phyloP scores from a whole-genome alignment of 1,140 invertebrate genomes.

The Laupala kohalensis region DNA sequence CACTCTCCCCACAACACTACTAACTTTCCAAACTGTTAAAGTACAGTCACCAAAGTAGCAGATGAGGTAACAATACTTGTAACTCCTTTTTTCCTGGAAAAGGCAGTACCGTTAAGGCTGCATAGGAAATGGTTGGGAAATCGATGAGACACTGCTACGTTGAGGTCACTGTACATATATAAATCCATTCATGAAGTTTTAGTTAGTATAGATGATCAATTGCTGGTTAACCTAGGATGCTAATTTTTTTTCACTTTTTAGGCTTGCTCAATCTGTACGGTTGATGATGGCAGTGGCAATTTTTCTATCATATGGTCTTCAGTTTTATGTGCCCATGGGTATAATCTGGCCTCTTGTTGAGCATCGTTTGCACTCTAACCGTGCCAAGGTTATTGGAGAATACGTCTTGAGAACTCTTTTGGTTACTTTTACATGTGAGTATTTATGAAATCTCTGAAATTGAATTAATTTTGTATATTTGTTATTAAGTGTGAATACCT shows the following conservation, averaged over 20 bases:
- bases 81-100: too few species aligned
- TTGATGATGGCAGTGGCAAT: constrained; percentile 74
- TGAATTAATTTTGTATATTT: neutral
- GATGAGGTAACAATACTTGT: too few species aligned
- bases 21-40: too few species aligned
- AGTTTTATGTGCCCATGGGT: constrained; percentile 84
- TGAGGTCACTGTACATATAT: too few species aligned
- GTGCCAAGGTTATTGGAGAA: constrained; percentile 46
- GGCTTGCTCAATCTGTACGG: constrained; percentile 65
- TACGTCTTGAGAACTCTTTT: constrained; percentile 51
- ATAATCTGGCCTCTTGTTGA: constrained; percentile 70
- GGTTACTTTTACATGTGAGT: constrained; percentile 71
- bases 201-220: too few species aligned
- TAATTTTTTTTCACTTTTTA: constrained; percentile 27
- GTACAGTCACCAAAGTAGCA: too few species aligned
- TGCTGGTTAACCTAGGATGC: neutral
- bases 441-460: neutral
- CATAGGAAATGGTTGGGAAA: too few species aligned
- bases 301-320: constrained; percentile 75
- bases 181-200: too few species aligned
- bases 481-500: neutral
- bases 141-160: too few species aligned
- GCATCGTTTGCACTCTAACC: constrained; percentile 40
- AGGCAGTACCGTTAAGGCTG: too few species aligned
- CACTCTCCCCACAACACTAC: too few species aligned